Base-by-base conservation (phyloP, 2,113 vertebrate species). In the Tringa solitaria region DNA sequence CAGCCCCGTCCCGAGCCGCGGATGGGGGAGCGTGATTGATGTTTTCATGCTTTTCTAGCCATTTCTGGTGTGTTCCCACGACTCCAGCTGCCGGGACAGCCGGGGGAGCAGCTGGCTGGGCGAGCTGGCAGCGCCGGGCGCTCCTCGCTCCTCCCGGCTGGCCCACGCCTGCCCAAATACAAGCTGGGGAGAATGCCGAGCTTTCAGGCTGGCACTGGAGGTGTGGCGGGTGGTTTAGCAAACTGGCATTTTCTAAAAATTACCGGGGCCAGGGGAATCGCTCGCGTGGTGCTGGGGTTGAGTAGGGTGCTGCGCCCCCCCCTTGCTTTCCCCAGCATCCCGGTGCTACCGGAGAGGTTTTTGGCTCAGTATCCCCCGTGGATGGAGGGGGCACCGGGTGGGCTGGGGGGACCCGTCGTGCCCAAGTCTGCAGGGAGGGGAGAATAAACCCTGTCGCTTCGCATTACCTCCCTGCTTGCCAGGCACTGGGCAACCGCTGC, bases 81-180 rank as follows among this genome's bases (percentile, higher is more conserved):
- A 67, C 92, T 96, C 95, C 96, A 95, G 95, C 92, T 96, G 95
- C 81, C 17, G 46, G 95, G 93, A 93, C 96, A 93, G 95, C 77
- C 81, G 43, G 89, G 65, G 46, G 84, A 97, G 96, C 96, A 95
- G 95, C 90, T 95, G 96, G 89, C 91, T 86, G 61, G 67, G 83
- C 3, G 83, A 92, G 89, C 86, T 96, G 93, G 95, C 95, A 94
- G 45, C 8, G 4, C 63, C 1, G 30, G 91, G 76, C 33, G 19
- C 95, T 95, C 79, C 70, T 33, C 37, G 4, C 67, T 84, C 59
- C 84, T 77, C 72, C 54, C 4, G 81, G 46, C 64, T 79, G 87
- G 87, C 95, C 90, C 92, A 90, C 87, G 84, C 92, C 69, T 93
- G 90, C 84, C 87, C 87, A 59, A 33, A 78, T 60, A 35, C 70